Evolutionary conservation across 2,797 vertebrate species (phyloP).

Genomic region (Danio tinwini): DNA sequence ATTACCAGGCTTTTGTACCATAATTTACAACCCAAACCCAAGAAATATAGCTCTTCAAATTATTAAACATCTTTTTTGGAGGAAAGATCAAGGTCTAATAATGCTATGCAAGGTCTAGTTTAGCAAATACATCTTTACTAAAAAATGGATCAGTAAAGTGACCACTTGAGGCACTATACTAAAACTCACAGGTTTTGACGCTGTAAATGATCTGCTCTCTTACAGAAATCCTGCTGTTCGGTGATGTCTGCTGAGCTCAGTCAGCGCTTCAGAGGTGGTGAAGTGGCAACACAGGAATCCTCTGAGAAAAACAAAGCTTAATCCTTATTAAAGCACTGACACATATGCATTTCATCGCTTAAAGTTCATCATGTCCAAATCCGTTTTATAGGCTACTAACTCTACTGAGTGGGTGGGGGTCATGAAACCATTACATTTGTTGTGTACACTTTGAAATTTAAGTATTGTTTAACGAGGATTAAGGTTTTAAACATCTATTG

Average conservation of each 20-base stretch:
- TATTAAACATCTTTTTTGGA: no score
- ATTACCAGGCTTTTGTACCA: no score
- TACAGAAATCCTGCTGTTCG: slow-evolving; percentile 87
- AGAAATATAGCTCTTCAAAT: no score
- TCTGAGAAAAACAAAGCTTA: slow-evolving; percentile 82
- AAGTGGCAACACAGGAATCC: slow-evolving; percentile 67
- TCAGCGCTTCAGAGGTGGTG: slow-evolving; percentile 75
- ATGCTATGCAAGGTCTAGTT: no score
- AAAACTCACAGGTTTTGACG: neutral
- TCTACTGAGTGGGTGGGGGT: neutral
- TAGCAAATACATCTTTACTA: neutral
- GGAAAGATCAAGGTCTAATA: no score
- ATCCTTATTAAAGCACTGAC: slow-evolving; percentile 34
- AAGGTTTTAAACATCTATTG: no score
- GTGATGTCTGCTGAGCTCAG: slow-evolving; percentile 83
- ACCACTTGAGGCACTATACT: neutral
- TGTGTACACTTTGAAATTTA: neutral
- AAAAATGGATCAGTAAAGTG: neutral
- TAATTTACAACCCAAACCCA: no score
- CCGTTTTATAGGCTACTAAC: neutral
- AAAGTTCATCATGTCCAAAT: neutral
- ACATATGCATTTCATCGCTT: slow-evolving; percentile 3
- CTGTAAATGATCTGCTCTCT: slow-evolving; percentile 39
- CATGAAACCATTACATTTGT: neutral
- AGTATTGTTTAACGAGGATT: neutral